phyloP scores from a whole-genome alignment of 2,888 invertebrate genomes.

The Drosophila nr. fundita region DNA sequence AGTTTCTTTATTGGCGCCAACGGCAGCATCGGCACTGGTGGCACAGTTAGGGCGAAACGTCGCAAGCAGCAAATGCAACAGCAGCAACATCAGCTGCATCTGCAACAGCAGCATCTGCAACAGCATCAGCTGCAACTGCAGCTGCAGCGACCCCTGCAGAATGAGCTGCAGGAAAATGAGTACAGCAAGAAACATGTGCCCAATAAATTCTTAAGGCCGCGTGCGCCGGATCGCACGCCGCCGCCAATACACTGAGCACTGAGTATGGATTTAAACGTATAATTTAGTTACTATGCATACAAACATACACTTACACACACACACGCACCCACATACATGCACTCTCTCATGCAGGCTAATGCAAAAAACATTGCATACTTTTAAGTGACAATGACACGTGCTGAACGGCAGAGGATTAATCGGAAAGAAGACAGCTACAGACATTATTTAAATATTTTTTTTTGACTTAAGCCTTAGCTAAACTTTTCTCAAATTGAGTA shows the following conservation, averaged over 20 bases:
- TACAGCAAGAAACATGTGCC: conserved; percentile 84
- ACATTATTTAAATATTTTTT: not conserved
- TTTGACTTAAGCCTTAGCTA: not conserved
- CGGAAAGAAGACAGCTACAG: not conserved
- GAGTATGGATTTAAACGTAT: conserved; percentile 34
- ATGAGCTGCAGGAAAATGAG: conserved; percentile 75
- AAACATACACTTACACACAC: conserved; percentile 19
- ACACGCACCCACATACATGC: conserved; percentile 13
- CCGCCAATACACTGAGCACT: conserved; percentile 82
- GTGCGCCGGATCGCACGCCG: conserved; percentile 84
- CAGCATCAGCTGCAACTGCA: conserved; percentile 44
- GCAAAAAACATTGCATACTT: conserved; percentile 61
- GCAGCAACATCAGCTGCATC: conserved; percentile 27
- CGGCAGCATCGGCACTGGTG: conserved; percentile 4
- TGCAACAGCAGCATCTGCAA: conserved; percentile 55
- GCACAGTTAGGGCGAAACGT: conserved; percentile 24
- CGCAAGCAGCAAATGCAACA: conserved; percentile 63
- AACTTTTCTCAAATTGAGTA: not conserved
- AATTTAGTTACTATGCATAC: conserved; percentile 65
- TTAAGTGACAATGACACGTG: conserved; percentile 25
- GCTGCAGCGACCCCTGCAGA: conserved; percentile 67
- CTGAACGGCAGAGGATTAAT: conserved; percentile 9
- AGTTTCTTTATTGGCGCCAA: conserved; percentile 31
- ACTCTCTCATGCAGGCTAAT: conserved; percentile 39
- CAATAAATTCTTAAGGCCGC: conserved; percentile 81